A percentile compares a stretch with the other conserved stretches of the same genome.
Conservation (phyloP, 2,113 vertebrate species). For the Ploceus nigricollis region DNA sequence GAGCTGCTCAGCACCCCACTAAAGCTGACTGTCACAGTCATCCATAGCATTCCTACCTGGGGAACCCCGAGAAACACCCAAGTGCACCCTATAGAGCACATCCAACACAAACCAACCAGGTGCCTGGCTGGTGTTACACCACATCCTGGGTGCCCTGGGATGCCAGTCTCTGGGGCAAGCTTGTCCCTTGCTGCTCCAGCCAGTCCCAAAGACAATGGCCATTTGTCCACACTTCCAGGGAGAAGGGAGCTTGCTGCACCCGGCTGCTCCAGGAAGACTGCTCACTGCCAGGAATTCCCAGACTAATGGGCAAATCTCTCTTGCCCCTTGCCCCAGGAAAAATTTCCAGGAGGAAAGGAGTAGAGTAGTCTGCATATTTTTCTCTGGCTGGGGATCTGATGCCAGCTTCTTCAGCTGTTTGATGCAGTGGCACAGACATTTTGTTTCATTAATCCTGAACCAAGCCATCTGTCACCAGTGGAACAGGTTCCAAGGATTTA, state of each 20-base stretch:
- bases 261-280: neutral
- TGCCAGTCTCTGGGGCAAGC: neutral
- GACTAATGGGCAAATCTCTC: neutral
- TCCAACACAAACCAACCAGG: neutral
- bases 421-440: conserved; percentile 3
- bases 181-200: neutral
- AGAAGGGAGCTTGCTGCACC: neutral
- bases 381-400: neutral
- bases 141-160: rapidly evolving
- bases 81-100: neutral
- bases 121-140: neutral
- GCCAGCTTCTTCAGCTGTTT: conserved; percentile 10
- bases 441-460: conserved; percentile 20
- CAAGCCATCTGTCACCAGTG: conserved; percentile 17
- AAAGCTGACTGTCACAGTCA: neutral
- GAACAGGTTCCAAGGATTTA: conserved; percentile 34
- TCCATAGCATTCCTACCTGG: neutral
- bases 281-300: neutral
- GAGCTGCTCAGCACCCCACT: neutral
- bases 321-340: rapidly evolving
- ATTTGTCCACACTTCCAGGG: neutral
- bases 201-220: neutral
- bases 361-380: neutral
- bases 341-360: neutral
- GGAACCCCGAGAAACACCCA: neutral